Conservation (phyloP, 2,888 invertebrate genomes). For the Icerya purchasi region DNA sequence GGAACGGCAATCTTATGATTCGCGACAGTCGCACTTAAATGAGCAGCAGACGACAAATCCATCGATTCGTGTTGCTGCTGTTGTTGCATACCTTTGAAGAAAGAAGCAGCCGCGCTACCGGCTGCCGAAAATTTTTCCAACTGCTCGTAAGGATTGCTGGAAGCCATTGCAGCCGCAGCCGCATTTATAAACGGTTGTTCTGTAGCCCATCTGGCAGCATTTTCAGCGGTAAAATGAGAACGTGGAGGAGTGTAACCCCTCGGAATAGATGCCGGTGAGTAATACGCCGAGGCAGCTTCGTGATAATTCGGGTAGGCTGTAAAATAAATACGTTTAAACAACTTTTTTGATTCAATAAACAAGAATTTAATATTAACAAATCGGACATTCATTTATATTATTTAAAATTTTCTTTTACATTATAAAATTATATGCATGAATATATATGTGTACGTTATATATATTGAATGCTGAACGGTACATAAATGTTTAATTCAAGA, state of each 20-base stretch:
- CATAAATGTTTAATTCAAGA: no score
- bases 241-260: neutral
- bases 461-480: no score
- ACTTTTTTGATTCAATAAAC: no score
- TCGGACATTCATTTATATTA: no score
- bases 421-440: no score
- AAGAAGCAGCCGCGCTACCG: slow-evolving; percentile 9
- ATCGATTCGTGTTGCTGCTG: no score
- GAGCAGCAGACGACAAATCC: slow-evolving; percentile 11
- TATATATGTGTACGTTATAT: no score
- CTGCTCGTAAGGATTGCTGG: neutral
- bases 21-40: slow-evolving; percentile 7
- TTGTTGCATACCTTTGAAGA: slow-evolving; percentile 12
- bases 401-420: no score
- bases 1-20: slow-evolving; percentile 2
- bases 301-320: no score
- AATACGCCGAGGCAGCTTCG: neutral
- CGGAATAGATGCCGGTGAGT: neutral
- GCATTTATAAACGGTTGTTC: neutral
- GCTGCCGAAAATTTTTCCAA: neutral
- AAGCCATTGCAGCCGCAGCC: neutral
- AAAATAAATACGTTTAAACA: no score
- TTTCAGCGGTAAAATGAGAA: neutral
- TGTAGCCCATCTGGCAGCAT: neutral
- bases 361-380: no score